phyloP scores from a whole-genome alignment of 2,888 invertebrate species.

The Melolontha melolontha region DNA sequence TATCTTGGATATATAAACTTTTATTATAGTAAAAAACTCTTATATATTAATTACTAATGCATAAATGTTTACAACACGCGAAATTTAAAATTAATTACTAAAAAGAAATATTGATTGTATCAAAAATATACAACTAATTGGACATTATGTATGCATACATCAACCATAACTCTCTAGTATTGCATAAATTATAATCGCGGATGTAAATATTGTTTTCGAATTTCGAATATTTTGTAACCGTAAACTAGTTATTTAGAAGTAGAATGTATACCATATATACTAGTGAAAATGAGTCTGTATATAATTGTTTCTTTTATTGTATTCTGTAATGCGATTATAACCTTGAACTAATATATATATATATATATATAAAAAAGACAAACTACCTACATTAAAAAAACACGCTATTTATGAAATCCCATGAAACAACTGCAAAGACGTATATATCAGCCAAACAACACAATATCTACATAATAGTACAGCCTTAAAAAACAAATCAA shows the following conservation, averaged over 20 bases:
- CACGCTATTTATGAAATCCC: no score
- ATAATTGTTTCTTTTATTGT: no score
- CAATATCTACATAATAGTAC: no score
- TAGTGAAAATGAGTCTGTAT: no score
- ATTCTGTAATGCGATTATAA: no score
- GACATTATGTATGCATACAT: slow-evolving; percentile 5
- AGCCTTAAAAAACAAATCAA: no score
- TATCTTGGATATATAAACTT: not conserved
- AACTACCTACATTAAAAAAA: no score
- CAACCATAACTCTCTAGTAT: slow-evolving; percentile 16
- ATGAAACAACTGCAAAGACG: no score
- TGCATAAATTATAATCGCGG: slow-evolving; percentile 5
- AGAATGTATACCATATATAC: no score
- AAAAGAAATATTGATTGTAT: slow-evolving; percentile 6
- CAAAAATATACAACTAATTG: slow-evolving; percentile 1
- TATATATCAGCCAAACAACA: no score
- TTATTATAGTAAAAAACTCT: not conserved
- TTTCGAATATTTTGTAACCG: slow-evolving; percentile 4
- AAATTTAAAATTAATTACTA: slow-evolving; percentile 4
- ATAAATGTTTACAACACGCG: slow-evolving; percentile 3
- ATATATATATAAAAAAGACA: no score
- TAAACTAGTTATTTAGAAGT: not conserved
- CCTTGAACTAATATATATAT: no score
- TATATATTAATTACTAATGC: slow-evolving; percentile 9
- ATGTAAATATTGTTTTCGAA: not conserved